phyloP scores from a whole-genome alignment of 1,140 invertebrate species.

The Microplitis demolitor region DNA sequence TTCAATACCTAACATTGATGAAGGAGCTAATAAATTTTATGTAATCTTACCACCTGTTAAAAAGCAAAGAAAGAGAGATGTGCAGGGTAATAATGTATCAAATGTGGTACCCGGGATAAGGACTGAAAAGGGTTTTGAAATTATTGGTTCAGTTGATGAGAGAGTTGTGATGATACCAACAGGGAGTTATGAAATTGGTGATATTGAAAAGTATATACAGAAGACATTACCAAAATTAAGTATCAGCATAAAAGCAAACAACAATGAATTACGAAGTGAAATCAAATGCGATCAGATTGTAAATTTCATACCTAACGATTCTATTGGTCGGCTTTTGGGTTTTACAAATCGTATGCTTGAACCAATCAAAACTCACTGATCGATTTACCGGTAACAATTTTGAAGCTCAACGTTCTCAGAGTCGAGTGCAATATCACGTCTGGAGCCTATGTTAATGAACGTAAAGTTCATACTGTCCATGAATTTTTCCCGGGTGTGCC shows the following conservation, averaged over 20 bases:
- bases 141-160: slow-evolving; percentile 26
- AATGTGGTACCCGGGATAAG: too few relatives aligned
- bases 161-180: slow-evolving; percentile 39
- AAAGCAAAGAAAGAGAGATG: slow-evolving; percentile 38
- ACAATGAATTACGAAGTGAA: background rate
- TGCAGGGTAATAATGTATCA: background rate
- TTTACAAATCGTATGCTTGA: too few relatives aligned
- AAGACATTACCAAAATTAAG: background rate
- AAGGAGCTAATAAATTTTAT: slow-evolving; percentile 46
- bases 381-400: too few relatives aligned
- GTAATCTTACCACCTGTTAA: background rate
- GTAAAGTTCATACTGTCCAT: background rate
- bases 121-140: too few relatives aligned
- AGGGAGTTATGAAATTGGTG: slow-evolving; percentile 47
- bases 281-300: background rate
- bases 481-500: background rate
- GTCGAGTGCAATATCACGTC: background rate
- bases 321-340: too few relatives aligned
- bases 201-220: slow-evolving; percentile 36
- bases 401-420: background rate
- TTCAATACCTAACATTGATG: slow-evolving; percentile 47
- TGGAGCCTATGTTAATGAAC: background rate
- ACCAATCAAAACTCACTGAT: too few relatives aligned
- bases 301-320: too few relatives aligned
- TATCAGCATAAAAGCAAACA: background rate